phyloP scores from a whole-genome alignment of 2,113 vertebrate genomes.

The Lates calcarifer region DNA sequence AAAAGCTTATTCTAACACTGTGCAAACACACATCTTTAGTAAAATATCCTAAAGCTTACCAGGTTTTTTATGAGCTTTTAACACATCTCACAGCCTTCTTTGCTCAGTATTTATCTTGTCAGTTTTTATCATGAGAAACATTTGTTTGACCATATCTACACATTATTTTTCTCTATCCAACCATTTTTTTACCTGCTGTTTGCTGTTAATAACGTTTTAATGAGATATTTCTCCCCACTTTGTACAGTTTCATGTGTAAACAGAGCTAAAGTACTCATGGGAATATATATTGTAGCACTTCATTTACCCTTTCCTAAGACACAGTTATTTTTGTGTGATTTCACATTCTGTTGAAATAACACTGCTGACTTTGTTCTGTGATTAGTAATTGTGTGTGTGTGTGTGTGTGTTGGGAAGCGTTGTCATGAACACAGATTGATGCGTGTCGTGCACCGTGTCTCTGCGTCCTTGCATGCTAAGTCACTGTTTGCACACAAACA shows the following conservation, averaged over 20 bases:
- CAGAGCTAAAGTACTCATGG: not conserved
- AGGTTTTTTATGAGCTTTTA: not conserved
- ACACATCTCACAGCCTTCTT: not conserved
- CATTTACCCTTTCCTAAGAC: not conserved
- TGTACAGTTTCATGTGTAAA: not conserved
- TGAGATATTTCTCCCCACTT: not conserved
- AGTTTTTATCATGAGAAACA: not conserved
- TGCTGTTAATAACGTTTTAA: not conserved
- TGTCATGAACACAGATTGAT: slow-evolving; percentile 34
- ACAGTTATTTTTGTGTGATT: not conserved
- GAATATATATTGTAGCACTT: not conserved
- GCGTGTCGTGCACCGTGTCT: slow-evolving; percentile 6
- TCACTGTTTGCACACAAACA: slow-evolving; percentile 79
- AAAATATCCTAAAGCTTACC: not conserved
- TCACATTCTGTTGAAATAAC: slow-evolving; percentile 4
- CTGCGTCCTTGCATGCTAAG: slow-evolving; percentile 43
- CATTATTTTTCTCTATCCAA: not conserved
- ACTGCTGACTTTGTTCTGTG: slow-evolving; percentile 14
- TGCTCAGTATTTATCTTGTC: too few relatives aligned
- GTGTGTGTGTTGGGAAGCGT: slow-evolving; percentile 1
- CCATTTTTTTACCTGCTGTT: too few relatives aligned
- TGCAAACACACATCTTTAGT: not conserved
- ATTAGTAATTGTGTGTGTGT: not conserved
- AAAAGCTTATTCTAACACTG: too few relatives aligned
- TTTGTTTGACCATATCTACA: not conserved